Conservation (phyloP, 1,140 invertebrate species). For the Formica selysi region DNA sequence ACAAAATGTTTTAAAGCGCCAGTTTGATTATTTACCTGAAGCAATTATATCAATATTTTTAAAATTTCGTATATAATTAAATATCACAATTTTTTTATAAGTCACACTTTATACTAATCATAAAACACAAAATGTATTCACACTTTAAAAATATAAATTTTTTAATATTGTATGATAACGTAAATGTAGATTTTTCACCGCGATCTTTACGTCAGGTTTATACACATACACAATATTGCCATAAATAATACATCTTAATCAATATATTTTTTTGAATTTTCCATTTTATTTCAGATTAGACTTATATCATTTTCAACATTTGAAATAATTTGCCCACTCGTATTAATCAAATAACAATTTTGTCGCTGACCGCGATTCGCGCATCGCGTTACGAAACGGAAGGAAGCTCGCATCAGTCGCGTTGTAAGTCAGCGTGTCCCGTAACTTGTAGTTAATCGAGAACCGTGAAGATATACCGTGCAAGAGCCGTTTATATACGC, state of each 20-base stretch:
- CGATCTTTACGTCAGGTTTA: not conserved
- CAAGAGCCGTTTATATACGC: constrained; percentile 10
- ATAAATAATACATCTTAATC: not conserved
- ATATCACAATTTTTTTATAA: not conserved
- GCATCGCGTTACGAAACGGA: constrained; percentile 49
- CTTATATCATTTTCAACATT: not conserved
- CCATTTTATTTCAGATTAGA: not conserved
- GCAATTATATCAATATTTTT: constrained; percentile 5
- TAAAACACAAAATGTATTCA: no score
- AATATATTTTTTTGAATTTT: not conserved
- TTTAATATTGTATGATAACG: not conserved
- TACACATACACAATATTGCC: not conserved
- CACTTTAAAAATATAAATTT: not conserved
- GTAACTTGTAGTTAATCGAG: constrained; percentile 64
- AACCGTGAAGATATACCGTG: constrained; percentile 44
- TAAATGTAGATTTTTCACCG: not conserved
- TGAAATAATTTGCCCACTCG: not conserved
- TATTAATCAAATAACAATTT: constrained; percentile 35
- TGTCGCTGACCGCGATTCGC: constrained; percentile 36
- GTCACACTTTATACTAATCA: not conserved
- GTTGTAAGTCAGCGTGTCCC: constrained; percentile 46
- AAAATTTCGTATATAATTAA: not conserved
- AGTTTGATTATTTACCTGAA: not conserved
- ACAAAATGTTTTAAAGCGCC: not conserved
- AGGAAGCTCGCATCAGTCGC: constrained; percentile 22